Conservation (phyloP, 2,888 invertebrate species). For the Selenia dentaria region DNA sequence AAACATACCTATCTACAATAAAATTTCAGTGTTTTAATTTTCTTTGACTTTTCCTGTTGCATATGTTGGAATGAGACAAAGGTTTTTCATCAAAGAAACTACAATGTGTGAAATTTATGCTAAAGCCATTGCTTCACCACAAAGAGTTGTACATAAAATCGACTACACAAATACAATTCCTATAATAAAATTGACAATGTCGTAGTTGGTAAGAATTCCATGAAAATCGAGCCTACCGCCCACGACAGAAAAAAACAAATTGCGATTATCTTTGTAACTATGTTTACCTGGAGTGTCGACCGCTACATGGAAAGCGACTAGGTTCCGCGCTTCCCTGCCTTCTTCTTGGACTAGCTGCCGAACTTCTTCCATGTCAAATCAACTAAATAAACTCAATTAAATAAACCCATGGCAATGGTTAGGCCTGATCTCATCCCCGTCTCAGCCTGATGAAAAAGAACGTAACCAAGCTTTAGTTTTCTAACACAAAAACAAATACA, state of each 20-base stretch:
- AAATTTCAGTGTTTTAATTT: too few species aligned
- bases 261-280: background rate
- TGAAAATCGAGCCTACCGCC: background rate
- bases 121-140: too few species aligned
- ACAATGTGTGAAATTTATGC: too few species aligned
- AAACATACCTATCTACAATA: too few species aligned
- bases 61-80: too few species aligned
- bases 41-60: too few species aligned
- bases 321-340: slow-evolving; percentile 94
- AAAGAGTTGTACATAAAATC: too few species aligned
- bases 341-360: slow-evolving; percentile 93
- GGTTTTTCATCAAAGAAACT: too few species aligned
- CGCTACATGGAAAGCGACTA: slow-evolving; percentile 94
- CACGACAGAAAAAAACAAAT: background rate
- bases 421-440: slow-evolving; percentile 47
- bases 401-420: slow-evolving; percentile 33
- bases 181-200: too few species aligned
- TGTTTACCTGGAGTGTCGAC: slow-evolving; percentile 84
- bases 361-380: slow-evolving; percentile 88
- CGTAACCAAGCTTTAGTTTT: slow-evolving; percentile 2
- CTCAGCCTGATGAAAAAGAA: slow-evolving; percentile 11
- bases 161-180: too few species aligned
- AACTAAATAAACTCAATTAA: slow-evolving; percentile 54
- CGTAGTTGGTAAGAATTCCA: too few species aligned
- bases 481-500: slow-evolving; percentile 8